Conservation (phyloP, 2,797 vertebrate species). For the Gastrophryne carolinensis region DNA sequence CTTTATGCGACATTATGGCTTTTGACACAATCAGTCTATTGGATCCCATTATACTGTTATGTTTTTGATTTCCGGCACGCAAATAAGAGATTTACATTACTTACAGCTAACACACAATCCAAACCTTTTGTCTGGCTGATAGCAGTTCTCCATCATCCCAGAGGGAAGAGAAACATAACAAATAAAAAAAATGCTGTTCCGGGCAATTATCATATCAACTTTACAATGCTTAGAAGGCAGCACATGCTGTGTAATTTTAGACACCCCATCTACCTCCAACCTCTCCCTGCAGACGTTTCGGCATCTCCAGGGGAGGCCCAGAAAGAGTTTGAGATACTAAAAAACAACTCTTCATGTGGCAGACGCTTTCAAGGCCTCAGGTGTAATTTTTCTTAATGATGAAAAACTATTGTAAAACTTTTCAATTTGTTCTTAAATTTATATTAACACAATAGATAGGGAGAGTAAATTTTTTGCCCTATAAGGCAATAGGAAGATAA, state of each 20-base stretch:
- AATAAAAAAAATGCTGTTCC: constrained; percentile 12
- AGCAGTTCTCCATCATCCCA: constrained; percentile 19
- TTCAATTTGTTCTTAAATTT: background rate
- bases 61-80: no score
- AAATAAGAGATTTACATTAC: no score
- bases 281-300: constrained; percentile 5
- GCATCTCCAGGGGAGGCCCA: constrained; percentile 8
- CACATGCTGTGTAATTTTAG: constrained; percentile 33
- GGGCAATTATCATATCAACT: constrained; percentile 48
- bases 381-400: background rate
- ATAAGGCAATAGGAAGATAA: no score
- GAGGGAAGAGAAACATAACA: constrained; percentile 28
- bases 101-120: background rate
- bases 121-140: background rate
- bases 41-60: no score
- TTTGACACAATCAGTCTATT: no score
- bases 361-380: constrained; percentile 12
- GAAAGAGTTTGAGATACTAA: background rate
- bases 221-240: constrained; percentile 27
- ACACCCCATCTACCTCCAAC: constrained; percentile 7
- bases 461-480: no score
- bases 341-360: background rate
- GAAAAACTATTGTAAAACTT: background rate
- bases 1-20: no score
- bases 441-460: no score